Evolutionary conservation across 2,113 vertebrate species (phyloP), one percentile per base, ranked within the genome.

Genomic region (Heptranchias perlo): DNA sequence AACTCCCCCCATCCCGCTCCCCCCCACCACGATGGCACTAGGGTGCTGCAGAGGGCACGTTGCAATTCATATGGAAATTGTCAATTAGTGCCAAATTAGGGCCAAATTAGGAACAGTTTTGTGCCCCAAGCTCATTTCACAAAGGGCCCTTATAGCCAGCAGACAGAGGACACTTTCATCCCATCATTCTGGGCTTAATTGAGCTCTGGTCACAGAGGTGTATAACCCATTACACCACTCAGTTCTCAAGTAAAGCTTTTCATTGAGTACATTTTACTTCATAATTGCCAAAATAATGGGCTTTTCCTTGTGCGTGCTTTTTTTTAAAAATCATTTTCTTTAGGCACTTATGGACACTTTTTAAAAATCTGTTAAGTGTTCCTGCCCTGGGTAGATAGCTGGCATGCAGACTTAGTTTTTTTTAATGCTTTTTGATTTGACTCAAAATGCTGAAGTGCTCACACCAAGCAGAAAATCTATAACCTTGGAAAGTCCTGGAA

Each of bases 401-500:
- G 28, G 31, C 11, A n/a, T 92, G 52, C 31, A 58, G 54, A n/a
- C 52, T 54, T 1, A 10, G 1, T n/a, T 61, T 61, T 18, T 92
- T n/a, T 58, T 18, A 92, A 92, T 58, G 35, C 16, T 58, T 92
- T 91, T 58, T 21, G 25, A 61, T 92, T 61, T 35, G 87, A 61
- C 54, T 92, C 2, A 23, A 91, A 92, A 35, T 61, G 35, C 87
- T 92, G 52, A 35, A 92, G 11, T 92, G 54, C 52, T 92, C 35
- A 35, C 52, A 61, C 54, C 16, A 92, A 18, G 31, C 87, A 61
- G 52, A 92, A 92, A 61, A 92, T 92, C 54, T 14, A 61, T 92
- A 92, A 92, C 14, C 87, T 61, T n/a, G 58, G 87, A 92, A 61
- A n/a, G 13, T 92, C 87, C 31, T 92, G 87, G 87, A 54, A 92